Conservation (phyloP, 1,140 invertebrate genomes). For the Drosophila repleta region DNA sequence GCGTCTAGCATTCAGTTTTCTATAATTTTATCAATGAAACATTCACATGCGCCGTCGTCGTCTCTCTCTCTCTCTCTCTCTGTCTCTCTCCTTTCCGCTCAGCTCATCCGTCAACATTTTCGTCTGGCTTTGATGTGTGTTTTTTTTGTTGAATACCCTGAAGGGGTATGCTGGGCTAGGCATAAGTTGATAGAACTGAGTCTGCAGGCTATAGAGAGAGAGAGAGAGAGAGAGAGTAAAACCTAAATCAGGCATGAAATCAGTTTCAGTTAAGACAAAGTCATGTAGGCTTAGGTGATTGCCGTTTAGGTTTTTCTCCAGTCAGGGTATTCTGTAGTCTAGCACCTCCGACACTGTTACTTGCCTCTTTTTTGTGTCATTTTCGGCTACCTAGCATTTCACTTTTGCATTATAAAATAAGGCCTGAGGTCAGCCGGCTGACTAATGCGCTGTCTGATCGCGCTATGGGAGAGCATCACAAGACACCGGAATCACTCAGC, state of each 20-base stretch:
- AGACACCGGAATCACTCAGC: constrained; percentile 63
- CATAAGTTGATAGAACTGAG: too few species aligned
- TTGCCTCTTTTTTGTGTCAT: constrained; percentile 1
- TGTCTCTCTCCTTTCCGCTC: not conserved
- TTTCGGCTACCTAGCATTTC: constrained; percentile 15
- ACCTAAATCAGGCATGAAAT: too few species aligned
- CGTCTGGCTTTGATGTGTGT: constrained; percentile 42
- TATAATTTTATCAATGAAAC: constrained; percentile 53
- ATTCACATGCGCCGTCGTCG: constrained; percentile 7
- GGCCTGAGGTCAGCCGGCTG: constrained; percentile 21
- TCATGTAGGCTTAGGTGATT: too few species aligned
- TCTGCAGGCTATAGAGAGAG: too few species aligned
- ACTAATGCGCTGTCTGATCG: constrained; percentile 20
- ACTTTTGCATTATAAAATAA: constrained; percentile 21
- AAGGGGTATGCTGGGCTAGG: not conserved
- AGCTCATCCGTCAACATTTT: constrained; percentile 30
- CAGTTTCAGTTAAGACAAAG: too few species aligned
- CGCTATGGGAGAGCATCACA: constrained; percentile 35
- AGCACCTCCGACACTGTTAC: not conserved
- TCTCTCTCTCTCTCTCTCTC: not conserved
- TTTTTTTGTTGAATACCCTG: not conserved
- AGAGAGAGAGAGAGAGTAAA: too few species aligned
- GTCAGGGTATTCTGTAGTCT: not conserved
- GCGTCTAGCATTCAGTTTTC: constrained; percentile 44
- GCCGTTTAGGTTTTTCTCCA: too few species aligned